These are phyloP conservation scores for Phrixothrix hirtus DNA, from an alignment of 2,888 invertebrate genomes.

Conservation along the genomic window DNA sequence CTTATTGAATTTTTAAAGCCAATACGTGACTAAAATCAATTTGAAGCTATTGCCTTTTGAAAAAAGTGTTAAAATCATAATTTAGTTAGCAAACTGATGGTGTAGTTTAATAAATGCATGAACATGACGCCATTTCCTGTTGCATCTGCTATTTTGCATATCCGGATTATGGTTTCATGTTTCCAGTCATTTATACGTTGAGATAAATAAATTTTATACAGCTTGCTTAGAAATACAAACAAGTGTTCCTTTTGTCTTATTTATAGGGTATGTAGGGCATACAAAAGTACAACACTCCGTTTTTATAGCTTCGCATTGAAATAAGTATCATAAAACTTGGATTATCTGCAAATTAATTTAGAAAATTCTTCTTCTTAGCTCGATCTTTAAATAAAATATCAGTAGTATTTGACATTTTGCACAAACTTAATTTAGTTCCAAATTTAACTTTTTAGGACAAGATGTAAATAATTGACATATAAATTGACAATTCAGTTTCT, in stretches of 20 bases:
- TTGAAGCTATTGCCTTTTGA: constrained; percentile 11
- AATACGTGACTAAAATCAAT: constrained; percentile 29
- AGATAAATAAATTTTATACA: background rate
- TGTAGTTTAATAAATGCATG: constrained; percentile 30
- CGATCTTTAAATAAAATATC: too few species aligned
- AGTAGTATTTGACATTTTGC: too few species aligned
- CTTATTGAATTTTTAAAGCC: constrained; percentile 21
- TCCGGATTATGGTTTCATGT: constrained; percentile 29
- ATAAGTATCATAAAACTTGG: background rate
- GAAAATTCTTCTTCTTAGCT: too few species aligned
- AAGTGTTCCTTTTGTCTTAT: constrained; percentile 3
- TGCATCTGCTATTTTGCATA: constrained; percentile 36
- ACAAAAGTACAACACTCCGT: background rate
- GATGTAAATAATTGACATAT: too few species aligned
- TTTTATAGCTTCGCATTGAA: background rate
- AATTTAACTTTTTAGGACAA: too few species aligned
- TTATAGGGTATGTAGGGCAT: background rate
- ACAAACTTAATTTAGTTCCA: too few species aligned
- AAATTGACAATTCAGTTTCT: too few species aligned
- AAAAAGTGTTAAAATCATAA: constrained; percentile 6
- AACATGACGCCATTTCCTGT: constrained; percentile 37
- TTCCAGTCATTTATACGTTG: background rate
- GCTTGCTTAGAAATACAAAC: background rate
- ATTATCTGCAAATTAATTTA: background rate
- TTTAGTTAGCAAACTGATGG: background rate